A percentile compares a stretch with the other conserved stretches of the same genome.
These are phyloP conservation scores for Cliona cf. orientalis DNA, from an alignment of 37 sponge, comb jelly and placozoan species.

Conservation along the genomic window DNA sequence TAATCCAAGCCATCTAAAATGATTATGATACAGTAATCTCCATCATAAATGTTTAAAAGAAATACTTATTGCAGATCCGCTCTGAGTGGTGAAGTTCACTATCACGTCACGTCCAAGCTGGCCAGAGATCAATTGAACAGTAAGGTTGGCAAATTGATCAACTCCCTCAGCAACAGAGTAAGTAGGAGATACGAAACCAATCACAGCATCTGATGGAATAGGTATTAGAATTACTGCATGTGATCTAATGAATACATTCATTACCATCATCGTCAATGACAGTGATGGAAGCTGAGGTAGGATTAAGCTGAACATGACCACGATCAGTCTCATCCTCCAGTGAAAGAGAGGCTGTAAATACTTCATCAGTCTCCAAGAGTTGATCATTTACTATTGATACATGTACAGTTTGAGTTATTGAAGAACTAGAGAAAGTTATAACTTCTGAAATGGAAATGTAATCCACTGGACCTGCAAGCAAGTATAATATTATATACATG, in stretches of 20 bases:
- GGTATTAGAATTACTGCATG: too few relatives aligned
- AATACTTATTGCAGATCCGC: neutral
- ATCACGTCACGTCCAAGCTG: neutral
- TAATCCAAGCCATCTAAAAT: neutral
- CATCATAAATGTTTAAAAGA: neutral
- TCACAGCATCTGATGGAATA: neutral
- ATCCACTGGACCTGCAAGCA: neutral
- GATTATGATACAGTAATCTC: neutral
- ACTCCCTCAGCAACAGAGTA: constrained; percentile 14
- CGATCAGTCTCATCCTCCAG: neutral
- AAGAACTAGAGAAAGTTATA: neutral
- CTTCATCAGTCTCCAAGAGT: neutral
- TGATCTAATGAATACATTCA: neutral
- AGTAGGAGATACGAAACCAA: neutral
- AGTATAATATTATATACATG: too few relatives aligned
- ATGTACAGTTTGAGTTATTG: neutral
- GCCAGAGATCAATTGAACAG: neutral
- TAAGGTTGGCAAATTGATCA: neutral
- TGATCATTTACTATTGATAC: neutral
- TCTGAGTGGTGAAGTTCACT: neutral
- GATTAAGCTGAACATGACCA: neutral
- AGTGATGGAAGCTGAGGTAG: neutral
- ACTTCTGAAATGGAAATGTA: neutral
- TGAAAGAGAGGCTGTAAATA: neutral
- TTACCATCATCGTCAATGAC: neutral